A percentile compares a stretch with the other conserved stretches of the same genome.
Conservation (phyloP, 1,140 invertebrate species). For the Tigriopus japonicus region DNA sequence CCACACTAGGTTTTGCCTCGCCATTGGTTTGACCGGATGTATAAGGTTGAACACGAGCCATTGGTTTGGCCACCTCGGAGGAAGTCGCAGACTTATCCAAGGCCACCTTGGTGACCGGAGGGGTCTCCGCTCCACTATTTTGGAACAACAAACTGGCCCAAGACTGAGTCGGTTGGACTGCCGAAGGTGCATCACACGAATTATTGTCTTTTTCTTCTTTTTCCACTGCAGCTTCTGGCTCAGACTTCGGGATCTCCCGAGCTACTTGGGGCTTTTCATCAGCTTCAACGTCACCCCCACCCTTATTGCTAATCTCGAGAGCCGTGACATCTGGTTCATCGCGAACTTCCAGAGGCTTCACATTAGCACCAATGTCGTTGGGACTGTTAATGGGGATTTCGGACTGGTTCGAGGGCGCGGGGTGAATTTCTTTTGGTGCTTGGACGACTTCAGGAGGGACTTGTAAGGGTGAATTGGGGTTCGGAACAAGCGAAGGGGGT, state of each 20-base stretch:
- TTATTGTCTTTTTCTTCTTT: background rate
- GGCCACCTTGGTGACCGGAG: background rate
- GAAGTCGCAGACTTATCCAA: background rate
- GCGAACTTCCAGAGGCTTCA: too few species aligned
- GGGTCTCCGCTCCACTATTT: background rate
- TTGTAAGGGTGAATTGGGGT: too few species aligned
- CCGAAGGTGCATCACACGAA: background rate
- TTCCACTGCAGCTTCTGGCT: background rate
- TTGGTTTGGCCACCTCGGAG: background rate
- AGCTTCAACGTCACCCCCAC: background rate
- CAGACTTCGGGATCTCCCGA: background rate
- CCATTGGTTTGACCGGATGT: slow-evolving; percentile 17
- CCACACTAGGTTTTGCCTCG: slow-evolving; percentile 13
- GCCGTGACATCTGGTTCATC: background rate
- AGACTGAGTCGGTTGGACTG: background rate
- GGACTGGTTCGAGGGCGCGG: too few species aligned
- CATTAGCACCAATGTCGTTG: too few species aligned
- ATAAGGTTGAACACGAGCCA: background rate
- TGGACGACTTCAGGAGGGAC: too few species aligned
- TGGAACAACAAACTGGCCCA: slow-evolving; percentile 4
- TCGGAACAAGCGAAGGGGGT: too few species aligned
- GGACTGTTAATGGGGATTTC: too few species aligned
- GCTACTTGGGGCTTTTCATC: background rate
- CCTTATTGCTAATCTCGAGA: background rate
- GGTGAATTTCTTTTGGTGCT: too few species aligned